phyloP scores from a whole-genome alignment of 2,797 vertebrate species.

The Macropodus opercularis region DNA sequence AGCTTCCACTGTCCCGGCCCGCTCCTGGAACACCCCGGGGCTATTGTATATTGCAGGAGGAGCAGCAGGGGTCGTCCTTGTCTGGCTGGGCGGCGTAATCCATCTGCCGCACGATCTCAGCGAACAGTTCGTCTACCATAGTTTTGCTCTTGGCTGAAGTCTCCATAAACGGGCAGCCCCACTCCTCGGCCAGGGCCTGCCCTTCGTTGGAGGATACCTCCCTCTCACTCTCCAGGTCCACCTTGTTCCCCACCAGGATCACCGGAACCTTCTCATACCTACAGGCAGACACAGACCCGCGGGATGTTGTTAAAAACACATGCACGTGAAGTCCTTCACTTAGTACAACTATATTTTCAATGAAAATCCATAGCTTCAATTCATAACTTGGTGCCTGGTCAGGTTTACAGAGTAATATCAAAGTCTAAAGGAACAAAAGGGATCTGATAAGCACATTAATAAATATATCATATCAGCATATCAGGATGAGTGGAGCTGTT shows the following conservation, averaged over 20 bases:
- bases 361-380: not conserved
- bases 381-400: no score
- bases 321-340: not conserved
- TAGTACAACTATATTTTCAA: not conserved
- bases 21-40: constrained; percentile 59
- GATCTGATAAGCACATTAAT: not conserved
- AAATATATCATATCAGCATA: not conserved
- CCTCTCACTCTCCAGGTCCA: constrained; percentile 97
- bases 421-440: not conserved
- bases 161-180: constrained; percentile 99
- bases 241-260: constrained; percentile 99
- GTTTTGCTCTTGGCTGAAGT: constrained; percentile 99
- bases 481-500: no score
- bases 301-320: not conserved
- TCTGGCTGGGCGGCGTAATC: constrained; percentile 98
- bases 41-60: constrained; percentile 99
- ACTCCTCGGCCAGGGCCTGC: constrained; percentile 96
- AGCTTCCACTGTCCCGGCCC: constrained; percentile 43
- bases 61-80: constrained; percentile 99
- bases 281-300: constrained; percentile 45
- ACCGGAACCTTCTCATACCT: constrained; percentile 99
- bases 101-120: constrained; percentile 99
- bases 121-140: constrained; percentile 99
- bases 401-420: no score
- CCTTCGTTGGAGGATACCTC: constrained; percentile 95